Evolutionary conservation across 2,797 vertebrate genomes (phyloP), one percentile per base, ranked within the genome.

Genomic region (Characodon lateralis): DNA sequence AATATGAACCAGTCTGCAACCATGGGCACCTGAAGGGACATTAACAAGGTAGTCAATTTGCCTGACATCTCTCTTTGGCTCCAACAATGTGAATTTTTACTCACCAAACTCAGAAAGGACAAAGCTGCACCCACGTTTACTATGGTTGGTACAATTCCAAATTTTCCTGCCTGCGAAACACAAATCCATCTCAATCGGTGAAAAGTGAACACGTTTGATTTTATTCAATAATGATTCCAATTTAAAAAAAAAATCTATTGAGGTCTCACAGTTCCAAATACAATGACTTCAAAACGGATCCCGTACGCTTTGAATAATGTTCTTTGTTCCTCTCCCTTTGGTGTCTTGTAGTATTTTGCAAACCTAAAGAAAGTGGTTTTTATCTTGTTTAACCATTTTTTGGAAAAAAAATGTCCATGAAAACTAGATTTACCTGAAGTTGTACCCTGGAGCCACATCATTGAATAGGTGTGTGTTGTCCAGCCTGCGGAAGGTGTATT

Each of bases 281-380:
- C 97, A 22, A 98, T 92, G 91, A 98, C 81, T 77, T 97, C 95
- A 81, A 98, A 97, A n/a, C 97, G 96, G 87, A 98, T 98, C 82
- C 97, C 97, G 76, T 89, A 98, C 88, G 90, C 97, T 96, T 98
- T 98, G 89, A 94, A 90, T 72, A 98, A 93, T 0, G 95, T 97
- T 86, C 97, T 95, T 12, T 79, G 91, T 39, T 98, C 96, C 0
- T 41, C 72, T 76, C 93, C 96, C 0, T 89, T 70, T 0, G 51
- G 74, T 14, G 91, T 92, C 50, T 22, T 94, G 91, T 94, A 98
- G 91, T 96, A 97, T 88, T 96, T 98, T 22, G 97, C 96, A 93
- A 96, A 98, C 91, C 97, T 98, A 73, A 77, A 87, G 61, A 72
- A 24, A 81, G 58, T 28, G 10, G 10, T 35, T 63, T 56, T 2